phyloP scores from a whole-genome alignment of 2,797 vertebrate genomes.

The Gymnothorax reevesii region DNA sequence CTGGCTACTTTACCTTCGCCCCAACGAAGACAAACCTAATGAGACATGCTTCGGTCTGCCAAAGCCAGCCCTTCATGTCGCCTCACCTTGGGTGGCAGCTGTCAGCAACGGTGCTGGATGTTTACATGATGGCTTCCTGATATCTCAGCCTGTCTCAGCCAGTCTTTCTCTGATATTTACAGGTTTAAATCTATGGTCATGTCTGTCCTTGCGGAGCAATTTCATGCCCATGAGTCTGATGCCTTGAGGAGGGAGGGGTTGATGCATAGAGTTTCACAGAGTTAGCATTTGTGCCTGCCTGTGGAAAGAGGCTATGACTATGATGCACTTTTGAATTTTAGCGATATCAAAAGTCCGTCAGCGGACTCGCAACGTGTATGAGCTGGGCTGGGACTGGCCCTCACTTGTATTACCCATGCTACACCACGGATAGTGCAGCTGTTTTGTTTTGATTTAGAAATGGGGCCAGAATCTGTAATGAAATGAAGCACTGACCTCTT shows the following conservation, averaged over 20 bases:
- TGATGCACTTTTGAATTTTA: neutral
- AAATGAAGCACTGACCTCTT: slow-evolving; percentile 40
- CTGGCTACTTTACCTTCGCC: too few species aligned
- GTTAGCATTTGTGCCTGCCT: neutral
- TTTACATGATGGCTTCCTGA: neutral
- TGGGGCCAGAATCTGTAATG: slow-evolving; percentile 36
- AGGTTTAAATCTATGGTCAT: neutral
- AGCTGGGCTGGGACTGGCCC: neutral
- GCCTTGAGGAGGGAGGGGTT: neutral
- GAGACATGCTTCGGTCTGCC: neutral
- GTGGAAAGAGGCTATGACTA: neutral
- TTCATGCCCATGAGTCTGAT: neutral
- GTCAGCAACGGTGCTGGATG: neutral
- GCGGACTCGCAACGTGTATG: neutral
- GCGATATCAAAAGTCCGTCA: neutral
- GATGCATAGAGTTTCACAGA: neutral
- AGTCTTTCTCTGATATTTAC: neutral
- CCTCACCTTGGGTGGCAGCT: neutral
- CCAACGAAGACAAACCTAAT: too few species aligned
- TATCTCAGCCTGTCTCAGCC: neutral
- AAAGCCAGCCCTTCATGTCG: neutral
- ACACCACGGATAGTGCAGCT: slow-evolving; percentile 5
- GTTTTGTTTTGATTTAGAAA: slow-evolving; percentile 21
- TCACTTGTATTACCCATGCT: slow-evolving; percentile 9
- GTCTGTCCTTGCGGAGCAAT: neutral